Base-by-base conservation (phyloP, 2,113 vertebrate genomes). In the Phainopepla nitens region DNA sequence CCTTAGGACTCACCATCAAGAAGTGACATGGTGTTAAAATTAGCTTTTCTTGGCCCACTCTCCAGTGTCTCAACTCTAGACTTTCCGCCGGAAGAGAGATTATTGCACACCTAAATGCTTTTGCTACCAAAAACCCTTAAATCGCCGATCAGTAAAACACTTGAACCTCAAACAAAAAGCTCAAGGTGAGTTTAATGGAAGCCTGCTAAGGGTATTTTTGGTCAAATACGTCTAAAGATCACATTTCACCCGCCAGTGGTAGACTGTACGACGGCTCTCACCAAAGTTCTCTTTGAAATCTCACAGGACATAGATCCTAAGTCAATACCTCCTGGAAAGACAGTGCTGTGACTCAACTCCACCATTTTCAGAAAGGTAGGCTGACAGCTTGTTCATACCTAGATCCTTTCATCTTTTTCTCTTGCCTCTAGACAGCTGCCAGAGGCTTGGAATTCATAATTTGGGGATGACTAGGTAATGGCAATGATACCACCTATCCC, bases 201-300 rank as follows among this genome's bases (percentile, higher is more conserved):
- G 56, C 24, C 68, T 64, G 65, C 57, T 71, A 61, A 61, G 24
- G 27, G 41, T 16, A 10, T 0, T 64, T 81, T 71, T 42, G 6
- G 57, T 54, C 27, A 75, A 70, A 50, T 35, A 78, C 17, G 47
- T 53, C n/a, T 56, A 21, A 65, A 76, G 25, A 60, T 54, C 20
- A 45, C 8, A 33, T 83, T 77, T 76, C 0, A 0, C 31, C 49
- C 20, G 60, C 15, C 28, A 49, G 42, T 18, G n/a, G 36, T 36
- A 56, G 28, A 49, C n/a, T 16, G 17, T 36, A 42, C 0, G 0
- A 70, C 12, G 57, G 31, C 33, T 77, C 39, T 83, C 24, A 51
- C 14, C 27, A 15, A 86, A 62, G 42, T 11, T 76, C 36, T 57
- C 60, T 64, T n/a, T 31, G 66, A 88, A 83, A 45, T 70, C 66